phyloP scores from a whole-genome alignment of 1,140 invertebrate species.

The Bactericera cockerelli region DNA sequence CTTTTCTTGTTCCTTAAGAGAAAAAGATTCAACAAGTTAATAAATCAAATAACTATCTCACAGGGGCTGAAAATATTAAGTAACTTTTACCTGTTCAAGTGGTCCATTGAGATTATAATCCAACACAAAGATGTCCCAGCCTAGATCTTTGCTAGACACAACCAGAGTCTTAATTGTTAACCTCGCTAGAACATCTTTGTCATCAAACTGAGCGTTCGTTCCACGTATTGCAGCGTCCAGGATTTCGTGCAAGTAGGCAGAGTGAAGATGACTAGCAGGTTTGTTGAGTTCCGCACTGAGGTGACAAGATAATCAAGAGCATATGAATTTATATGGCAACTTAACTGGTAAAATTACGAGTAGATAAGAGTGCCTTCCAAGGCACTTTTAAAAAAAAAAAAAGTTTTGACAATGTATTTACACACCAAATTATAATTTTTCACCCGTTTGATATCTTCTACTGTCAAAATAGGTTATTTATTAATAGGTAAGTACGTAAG shows the following conservation, averaged over 20 bases:
- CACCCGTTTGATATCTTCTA: too few species aligned
- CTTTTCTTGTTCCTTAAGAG: too few species aligned
- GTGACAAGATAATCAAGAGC: conserved; percentile 21
- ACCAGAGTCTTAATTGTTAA: conserved; percentile 73
- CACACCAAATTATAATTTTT: neutral
- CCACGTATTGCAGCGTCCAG: conserved; percentile 80
- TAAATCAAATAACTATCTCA: too few species aligned
- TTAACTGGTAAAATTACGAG: too few species aligned
- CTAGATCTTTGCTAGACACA: conserved; percentile 59
- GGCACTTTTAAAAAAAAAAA: conserved; percentile 17
- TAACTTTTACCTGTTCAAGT: conserved; percentile 72
- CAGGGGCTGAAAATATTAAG: too few species aligned
- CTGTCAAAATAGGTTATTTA: too few species aligned
- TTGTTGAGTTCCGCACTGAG: conserved; percentile 73
- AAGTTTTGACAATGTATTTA: conserved; percentile 12
- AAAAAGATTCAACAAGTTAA: too few species aligned
- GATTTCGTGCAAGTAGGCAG: conserved; percentile 75
- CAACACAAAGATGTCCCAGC: conserved; percentile 91
- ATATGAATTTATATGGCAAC: too few species aligned
- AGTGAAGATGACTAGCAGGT: conserved; percentile 69
- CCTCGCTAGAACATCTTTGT: conserved; percentile 71
- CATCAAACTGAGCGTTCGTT: conserved; percentile 90
- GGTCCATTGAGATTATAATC: conserved; percentile 88
- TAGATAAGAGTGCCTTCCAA: neutral
- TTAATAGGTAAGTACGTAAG: too few species aligned